Conservation (phyloP, 1,140 invertebrate species). For the Drosophila ambigua region DNA sequence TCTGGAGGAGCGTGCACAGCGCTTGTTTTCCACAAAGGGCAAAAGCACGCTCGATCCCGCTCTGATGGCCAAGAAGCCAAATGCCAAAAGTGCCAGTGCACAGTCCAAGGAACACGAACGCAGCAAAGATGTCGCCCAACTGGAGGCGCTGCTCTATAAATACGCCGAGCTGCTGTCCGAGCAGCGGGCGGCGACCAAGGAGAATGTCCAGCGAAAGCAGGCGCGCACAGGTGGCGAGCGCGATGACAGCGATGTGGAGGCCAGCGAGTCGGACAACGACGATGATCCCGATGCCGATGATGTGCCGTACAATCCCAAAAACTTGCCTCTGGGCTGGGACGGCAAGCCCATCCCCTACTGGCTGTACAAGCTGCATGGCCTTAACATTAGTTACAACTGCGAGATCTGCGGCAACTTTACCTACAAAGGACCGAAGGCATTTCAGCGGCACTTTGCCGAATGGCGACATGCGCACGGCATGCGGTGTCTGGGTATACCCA, state of each 20-base stretch:
- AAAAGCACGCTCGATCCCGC: constrained; percentile 95
- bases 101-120: constrained; percentile 89
- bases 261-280: constrained; percentile 94
- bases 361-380: constrained; percentile 99
- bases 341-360: constrained; percentile 99
- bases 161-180: constrained; percentile 92
- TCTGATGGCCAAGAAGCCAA: constrained; percentile 93
- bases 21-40: constrained; percentile 97
- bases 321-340: constrained; percentile 99
- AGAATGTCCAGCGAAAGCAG: constrained; percentile 99
- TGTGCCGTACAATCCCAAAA: constrained; percentile 99
- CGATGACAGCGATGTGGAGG: constrained; percentile 96
- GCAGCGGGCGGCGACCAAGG: constrained; percentile 95
- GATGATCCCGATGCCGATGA: constrained; percentile 94
- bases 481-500: constrained; percentile 99
- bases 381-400: constrained; percentile 99
- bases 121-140: constrained; percentile 91
- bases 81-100: constrained; percentile 87
- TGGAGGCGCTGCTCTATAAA: constrained; percentile 96
- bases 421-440: constrained; percentile 99
- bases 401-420: constrained; percentile 99
- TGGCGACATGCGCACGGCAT: constrained; percentile 99
- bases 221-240: constrained; percentile 97
- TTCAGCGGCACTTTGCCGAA: constrained; percentile 99
- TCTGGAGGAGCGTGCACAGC: constrained; percentile 97